Evolutionary conservation across 2,797 vertebrate genomes (phyloP), one percentile per base, ranked within the genome.

Genomic region (Channa striata): DNA sequence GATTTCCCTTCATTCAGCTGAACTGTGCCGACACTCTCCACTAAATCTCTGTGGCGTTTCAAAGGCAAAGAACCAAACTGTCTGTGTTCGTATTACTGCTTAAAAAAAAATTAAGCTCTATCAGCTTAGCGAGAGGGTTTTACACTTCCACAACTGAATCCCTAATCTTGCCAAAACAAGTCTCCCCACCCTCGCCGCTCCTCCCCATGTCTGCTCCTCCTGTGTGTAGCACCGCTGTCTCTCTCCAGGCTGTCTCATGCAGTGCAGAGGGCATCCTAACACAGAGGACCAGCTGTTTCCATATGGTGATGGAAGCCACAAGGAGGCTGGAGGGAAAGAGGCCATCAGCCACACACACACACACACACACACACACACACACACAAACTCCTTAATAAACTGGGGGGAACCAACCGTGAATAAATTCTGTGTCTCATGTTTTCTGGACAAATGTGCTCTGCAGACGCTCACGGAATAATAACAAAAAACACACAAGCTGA

Each of bases 251-350:
- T 46, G 61, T 71, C 53, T 79, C 79, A 70, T 42, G 72, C 76
- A 44, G 80, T 2, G 72, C 71, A 76, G 60, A 84, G 78, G 68
- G 78, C 64, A 84, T 78, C 75, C 59, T 37, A 59, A 66, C 73
- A 48, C 68, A 1, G 60, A 80, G 64, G 53, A 82, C 84, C 72
- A 86, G 77, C 89, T 78, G 91, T 87, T 90, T 91, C 86, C 86
- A 91, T 85, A 78, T 78, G 80, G 81, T 48, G 71, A 76, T 11
- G 59, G 62, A 77, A 66, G 63, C 76, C 74, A 75, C 75, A 68
- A 65, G 64, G 16, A 82, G 65, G 58, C 78, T 76, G 60, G 65
- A 72, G 61, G 74, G 50, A 53, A 67, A 68, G 59, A 73, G 50
- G 74, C 74, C 78, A 67, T 39, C 21, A 66, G 76, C 77, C 76